phyloP scores from a whole-genome alignment of 2,113 vertebrate species.

The Penelope pileata region DNA sequence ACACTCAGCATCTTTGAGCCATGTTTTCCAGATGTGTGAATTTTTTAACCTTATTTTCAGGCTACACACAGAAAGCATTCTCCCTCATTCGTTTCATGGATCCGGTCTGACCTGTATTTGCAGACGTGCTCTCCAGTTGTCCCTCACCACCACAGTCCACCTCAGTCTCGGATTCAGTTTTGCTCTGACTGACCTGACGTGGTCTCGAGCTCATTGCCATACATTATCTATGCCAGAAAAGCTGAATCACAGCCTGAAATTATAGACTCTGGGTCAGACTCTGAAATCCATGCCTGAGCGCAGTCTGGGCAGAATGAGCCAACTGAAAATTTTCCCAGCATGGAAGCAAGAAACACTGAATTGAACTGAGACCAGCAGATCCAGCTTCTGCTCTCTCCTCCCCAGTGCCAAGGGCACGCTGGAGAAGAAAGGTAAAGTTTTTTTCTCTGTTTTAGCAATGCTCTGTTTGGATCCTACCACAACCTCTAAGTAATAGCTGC shows the following conservation, averaged over 20 bases:
- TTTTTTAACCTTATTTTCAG: conserved; percentile 11
- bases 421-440: neutral
- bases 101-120: neutral
- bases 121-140: neutral
- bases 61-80: neutral
- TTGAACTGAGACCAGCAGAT: neutral
- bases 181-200: neutral
- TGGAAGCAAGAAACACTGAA: neutral
- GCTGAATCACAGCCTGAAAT: conserved; percentile 21
- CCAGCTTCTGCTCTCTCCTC: neutral
- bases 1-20: neutral
- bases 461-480: neutral
- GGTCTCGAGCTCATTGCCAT: conserved; percentile 18
- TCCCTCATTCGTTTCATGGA: neutral
- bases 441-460: neutral
- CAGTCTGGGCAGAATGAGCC: neutral
- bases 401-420: neutral
- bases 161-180: neutral
- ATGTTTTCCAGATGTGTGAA: neutral
- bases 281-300: neutral
- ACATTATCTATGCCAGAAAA: conserved; percentile 26
- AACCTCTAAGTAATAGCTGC: neutral
- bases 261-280: neutral
- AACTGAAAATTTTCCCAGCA: conserved; percentile 7
- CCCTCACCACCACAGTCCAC: neutral